Base-by-base conservation (phyloP, 2,797 vertebrate genomes). In the Kryptolebias ocellatus region DNA sequence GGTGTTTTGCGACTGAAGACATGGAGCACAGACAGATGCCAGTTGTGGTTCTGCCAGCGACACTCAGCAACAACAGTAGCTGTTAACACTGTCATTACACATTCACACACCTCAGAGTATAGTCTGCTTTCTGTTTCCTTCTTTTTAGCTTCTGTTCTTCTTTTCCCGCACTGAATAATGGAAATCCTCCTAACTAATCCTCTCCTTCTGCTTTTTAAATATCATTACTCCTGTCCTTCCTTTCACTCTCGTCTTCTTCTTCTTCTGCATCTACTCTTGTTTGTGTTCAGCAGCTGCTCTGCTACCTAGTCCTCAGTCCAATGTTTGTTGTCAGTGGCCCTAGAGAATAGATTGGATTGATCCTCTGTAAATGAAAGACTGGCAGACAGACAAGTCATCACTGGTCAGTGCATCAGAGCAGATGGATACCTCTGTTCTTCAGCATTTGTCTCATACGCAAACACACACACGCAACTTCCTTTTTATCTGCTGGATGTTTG, bases 371-470 rank as follows among this genome's bases (percentile, higher is more conserved):
- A 76, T 68, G 69, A 83, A 75, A 75, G 72, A 69, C 83, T 87
- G 87, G 83, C 87, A 84, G 72, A 27, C 51, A 45, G 82, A 83
- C 86, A 74, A 82, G 70, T 77, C 80, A 81, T 88, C 81, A 78
- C 54, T 72, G 72, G 78, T 85, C 72, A 76, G 67, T 62, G 74
- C 63, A 74, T 80, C 78, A 83, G 65, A 83, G 66, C 84, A 89
- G 83, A 89, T 88, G 85, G 84, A 80, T 47, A 31, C 20, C 9
- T 80, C 66, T 76, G 62, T 54, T 68, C 73, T 58, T 78, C 67
- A 8, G 67, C 64, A 59, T 78, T 72, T 37, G 56, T 69, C 47
- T 81, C 67, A 39, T 67, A 78, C 42, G 34, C 72, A 73, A 64
- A 67, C 74, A 53, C n/a, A 16, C 60, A 66, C 20, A 24, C 20